A percentile compares a stretch with the other conserved stretches of the same genome.
Evolutionary conservation across 2,888 invertebrate species (phyloP).

Genomic region (Meghimatium bilineatum): DNA sequence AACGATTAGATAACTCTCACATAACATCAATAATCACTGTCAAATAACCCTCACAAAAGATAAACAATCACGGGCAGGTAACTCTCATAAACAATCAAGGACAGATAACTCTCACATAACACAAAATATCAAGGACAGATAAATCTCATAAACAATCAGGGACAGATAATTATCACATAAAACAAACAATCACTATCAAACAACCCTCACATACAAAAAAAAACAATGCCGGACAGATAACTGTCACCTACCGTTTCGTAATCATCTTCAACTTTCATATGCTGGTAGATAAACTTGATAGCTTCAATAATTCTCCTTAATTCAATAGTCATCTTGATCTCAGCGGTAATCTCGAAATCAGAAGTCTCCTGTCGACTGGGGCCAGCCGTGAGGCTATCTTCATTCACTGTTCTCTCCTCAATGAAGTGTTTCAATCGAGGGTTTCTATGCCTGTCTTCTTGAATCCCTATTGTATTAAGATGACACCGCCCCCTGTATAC

Average conservation of each 20-base stretch:
- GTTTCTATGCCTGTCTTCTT: neutral
- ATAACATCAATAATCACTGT: too few species aligned
- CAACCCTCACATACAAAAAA: too few species aligned
- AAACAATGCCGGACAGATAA: neutral
- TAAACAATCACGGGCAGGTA: too few species aligned
- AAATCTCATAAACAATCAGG: too few species aligned
- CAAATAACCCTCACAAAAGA: too few species aligned
- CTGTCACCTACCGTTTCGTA: conserved; percentile 94
- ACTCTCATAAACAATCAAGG: too few species aligned
- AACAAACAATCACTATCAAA: too few species aligned
- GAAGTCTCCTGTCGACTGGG: neutral
- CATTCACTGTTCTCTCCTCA: neutral
- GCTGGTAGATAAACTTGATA: conserved; percentile 98
- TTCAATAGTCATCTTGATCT: conserved; percentile 87
- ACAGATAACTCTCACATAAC: too few species aligned
- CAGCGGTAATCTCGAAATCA: conserved; percentile 83
- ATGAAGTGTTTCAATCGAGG: neutral
- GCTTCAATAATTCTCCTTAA: conserved; percentile 89
- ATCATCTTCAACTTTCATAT: conserved; percentile 97
- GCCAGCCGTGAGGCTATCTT: neutral
- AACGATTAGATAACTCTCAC: too few species aligned
- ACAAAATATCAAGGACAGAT: too few species aligned
- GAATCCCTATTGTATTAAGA: neutral
- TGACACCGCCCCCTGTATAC: conserved; percentile 76
- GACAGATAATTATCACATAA: too few species aligned